phyloP scores from a whole-genome alignment of 2,113 vertebrate species.

The Podilymbus podiceps region DNA sequence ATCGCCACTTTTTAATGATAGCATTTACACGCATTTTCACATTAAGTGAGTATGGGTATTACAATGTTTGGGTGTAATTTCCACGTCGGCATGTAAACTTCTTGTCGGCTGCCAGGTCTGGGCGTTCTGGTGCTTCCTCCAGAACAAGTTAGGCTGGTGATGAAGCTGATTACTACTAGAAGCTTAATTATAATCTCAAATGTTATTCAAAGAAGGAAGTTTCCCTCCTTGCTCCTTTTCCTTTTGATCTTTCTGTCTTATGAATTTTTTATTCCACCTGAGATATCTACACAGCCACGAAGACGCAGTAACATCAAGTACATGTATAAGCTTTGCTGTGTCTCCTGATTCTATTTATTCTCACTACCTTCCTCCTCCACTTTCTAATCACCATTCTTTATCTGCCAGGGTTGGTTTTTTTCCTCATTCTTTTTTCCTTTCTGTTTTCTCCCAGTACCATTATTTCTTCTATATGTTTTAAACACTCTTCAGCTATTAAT shows the following conservation, averaged over 20 bases:
- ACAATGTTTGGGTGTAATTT: neutral
- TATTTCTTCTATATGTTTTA: neutral
- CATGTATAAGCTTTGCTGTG: neutral
- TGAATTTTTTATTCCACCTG: neutral
- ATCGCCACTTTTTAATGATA: neutral
- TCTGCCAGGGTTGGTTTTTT: neutral
- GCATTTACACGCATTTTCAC: neutral
- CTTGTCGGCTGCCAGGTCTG: neutral
- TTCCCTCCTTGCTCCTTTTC: neutral
- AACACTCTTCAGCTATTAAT: neutral
- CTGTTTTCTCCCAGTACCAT: neutral
- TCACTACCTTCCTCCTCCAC: neutral
- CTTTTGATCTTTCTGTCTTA: slow-evolving; percentile 10
- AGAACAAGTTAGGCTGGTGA: neutral
- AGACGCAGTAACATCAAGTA: neutral
- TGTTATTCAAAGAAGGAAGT: neutral
- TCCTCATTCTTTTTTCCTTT: neutral
- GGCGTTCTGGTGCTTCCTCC: neutral
- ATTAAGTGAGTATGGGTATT: neutral
- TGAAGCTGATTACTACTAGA: neutral
- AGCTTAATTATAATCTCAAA: neutral
- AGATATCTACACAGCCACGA: neutral
- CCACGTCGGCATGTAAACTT: neutral
- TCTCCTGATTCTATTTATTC: neutral
- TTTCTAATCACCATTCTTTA: neutral